Conservation (phyloP, 1,140 invertebrate genomes). For the Macrocentrus cingulum region DNA sequence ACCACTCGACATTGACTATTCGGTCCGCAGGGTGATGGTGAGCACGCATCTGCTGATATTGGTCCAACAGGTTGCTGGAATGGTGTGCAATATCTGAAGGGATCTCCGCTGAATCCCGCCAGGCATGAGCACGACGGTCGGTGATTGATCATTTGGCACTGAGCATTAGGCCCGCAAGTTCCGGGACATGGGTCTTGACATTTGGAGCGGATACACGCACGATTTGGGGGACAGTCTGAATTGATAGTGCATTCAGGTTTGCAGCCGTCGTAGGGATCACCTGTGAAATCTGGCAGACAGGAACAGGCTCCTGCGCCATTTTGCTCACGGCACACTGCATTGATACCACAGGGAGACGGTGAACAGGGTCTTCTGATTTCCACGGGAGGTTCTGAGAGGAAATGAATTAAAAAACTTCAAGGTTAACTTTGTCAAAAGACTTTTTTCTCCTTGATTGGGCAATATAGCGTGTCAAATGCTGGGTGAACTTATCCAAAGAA, state of each 20-base stretch:
- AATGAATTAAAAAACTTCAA: neutral
- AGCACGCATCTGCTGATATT: constrained; percentile 37
- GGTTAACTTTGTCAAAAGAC: too few relatives aligned
- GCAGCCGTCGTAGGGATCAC: constrained; percentile 58
- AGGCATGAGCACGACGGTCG: constrained; percentile 58
- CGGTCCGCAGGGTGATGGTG: constrained; percentile 65
- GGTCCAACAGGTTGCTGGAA: constrained; percentile 36
- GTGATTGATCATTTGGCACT: constrained; percentile 59
- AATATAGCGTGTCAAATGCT: too few relatives aligned
- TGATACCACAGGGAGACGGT: constrained; percentile 55
- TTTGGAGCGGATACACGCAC: constrained; percentile 59
- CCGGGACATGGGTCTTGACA: constrained; percentile 62
- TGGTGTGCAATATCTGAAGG: constrained; percentile 51
- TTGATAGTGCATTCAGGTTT: constrained; percentile 57
- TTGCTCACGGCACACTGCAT: constrained; percentile 52
- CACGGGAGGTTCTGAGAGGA: constrained; percentile 32
- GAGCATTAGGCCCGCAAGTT: constrained; percentile 60
- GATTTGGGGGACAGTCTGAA: constrained; percentile 56
- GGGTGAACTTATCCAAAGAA: too few relatives aligned
- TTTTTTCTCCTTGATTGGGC: too few relatives aligned
- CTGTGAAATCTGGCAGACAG: constrained; percentile 57
- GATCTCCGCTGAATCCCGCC: constrained; percentile 59
- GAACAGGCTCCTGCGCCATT: constrained; percentile 53
- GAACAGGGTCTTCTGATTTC: constrained; percentile 44
- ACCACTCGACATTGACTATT: constrained; percentile 66